Conservation (phyloP, 1,140 invertebrate species). For the Maniola jurtina region DNA sequence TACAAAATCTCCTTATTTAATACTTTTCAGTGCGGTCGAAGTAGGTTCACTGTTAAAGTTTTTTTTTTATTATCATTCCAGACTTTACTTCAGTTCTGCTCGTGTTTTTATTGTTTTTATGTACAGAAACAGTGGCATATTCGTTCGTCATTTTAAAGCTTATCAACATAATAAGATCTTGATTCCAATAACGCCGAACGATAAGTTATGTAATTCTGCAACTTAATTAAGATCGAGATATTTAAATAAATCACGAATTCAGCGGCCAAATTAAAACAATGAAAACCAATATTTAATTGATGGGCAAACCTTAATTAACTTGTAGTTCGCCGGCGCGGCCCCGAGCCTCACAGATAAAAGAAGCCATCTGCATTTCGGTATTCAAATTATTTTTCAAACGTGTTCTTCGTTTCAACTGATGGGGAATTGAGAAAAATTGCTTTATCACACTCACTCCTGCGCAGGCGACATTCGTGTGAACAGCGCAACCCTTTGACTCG, state of each 20-base stretch:
- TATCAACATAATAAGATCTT: neutral
- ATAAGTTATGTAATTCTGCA: constrained; percentile 18
- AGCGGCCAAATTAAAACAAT: constrained; percentile 71
- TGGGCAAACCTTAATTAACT: constrained; percentile 78
- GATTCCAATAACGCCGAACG: constrained; percentile 8
- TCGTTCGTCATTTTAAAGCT: neutral
- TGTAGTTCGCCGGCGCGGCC: constrained; percentile 66
- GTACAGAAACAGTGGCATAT: too few species aligned
- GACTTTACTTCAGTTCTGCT: too few species aligned
- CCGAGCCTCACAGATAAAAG: constrained; percentile 66
- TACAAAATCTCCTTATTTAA: too few species aligned
- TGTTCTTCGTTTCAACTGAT: constrained; percentile 60
- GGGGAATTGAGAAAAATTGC: constrained; percentile 50
- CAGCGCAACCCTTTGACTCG: constrained; percentile 51
- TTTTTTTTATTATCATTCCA: too few species aligned
- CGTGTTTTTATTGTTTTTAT: too few species aligned
- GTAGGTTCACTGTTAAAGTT: too few species aligned
- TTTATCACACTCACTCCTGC: constrained; percentile 72
- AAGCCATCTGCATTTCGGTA: constrained; percentile 77
- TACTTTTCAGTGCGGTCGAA: too few species aligned
- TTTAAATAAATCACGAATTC: constrained; percentile 62
- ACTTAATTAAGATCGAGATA: constrained; percentile 61
- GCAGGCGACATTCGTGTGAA: constrained; percentile 49
- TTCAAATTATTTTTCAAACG: constrained; percentile 78
- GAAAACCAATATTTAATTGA: constrained; percentile 77